A percentile compares a stretch with the other conserved stretches of the same genome.
These are phyloP conservation scores for Lacerta bilineata DNA, from an alignment of 2,797 vertebrate species.

Conservation along the genomic window DNA sequence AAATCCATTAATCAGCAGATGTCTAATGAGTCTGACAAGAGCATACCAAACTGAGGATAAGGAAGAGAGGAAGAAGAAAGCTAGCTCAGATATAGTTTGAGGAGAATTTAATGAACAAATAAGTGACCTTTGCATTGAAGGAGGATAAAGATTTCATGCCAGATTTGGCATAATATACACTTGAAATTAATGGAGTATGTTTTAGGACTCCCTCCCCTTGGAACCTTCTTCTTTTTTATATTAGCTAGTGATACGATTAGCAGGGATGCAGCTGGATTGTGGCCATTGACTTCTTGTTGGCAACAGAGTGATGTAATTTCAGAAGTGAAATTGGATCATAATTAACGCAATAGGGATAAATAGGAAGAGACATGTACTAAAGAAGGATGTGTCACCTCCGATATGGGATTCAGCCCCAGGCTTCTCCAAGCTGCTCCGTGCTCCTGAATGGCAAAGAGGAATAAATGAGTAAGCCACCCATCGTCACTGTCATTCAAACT, in stretches of 20 bases:
- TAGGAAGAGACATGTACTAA: not conserved
- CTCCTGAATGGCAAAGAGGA: slow-evolving; percentile 18
- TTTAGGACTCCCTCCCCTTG: slow-evolving; percentile 41
- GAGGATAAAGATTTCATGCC: slow-evolving; percentile 71
- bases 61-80: slow-evolving; percentile 60
- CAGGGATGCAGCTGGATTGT: slow-evolving; percentile 19
- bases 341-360: slow-evolving; percentile 37
- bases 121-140: slow-evolving; percentile 72
- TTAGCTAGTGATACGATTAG: not conserved
- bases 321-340: not conserved
- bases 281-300: slow-evolving; percentile 28
- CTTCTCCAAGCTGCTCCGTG: not conserved
- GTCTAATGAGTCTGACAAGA: slow-evolving; percentile 76
- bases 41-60: slow-evolving; percentile 57
- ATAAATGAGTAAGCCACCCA: slow-evolving; percentile 13
- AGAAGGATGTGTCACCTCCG: not conserved
- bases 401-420: not conserved
- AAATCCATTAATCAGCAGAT: slow-evolving; percentile 77
- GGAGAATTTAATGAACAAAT: slow-evolving; percentile 76
- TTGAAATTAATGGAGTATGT: slow-evolving; percentile 63
- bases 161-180: slow-evolving; percentile 61
- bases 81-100: slow-evolving; percentile 65
- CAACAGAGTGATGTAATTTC: not conserved
- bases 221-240: slow-evolving; percentile 44
- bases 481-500: slow-evolving; percentile 1